These are phyloP conservation scores for Phaedon cochleariae DNA, from an alignment of 2,888 invertebrate species.

Conservation along the genomic window DNA sequence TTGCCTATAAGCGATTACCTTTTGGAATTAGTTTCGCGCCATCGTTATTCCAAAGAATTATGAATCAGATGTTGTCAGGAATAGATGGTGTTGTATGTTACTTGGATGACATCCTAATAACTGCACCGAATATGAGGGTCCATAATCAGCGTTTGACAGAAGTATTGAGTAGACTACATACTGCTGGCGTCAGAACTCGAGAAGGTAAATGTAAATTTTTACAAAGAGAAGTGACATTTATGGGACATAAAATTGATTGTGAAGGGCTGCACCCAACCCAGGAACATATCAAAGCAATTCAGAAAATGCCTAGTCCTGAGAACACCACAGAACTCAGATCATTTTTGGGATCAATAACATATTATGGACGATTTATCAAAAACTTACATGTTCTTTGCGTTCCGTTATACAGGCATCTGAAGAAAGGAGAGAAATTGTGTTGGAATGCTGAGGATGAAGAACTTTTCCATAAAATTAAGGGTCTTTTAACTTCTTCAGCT, in stretches of 20 bases:
- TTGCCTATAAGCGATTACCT: slow-evolving; percentile 28
- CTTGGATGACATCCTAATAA: slow-evolving; percentile 13
- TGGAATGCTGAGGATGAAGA: slow-evolving; percentile 17
- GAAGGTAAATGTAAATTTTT: too few relatives aligned
- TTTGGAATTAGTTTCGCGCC: slow-evolving; percentile 31
- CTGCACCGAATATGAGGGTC: slow-evolving; percentile 16
- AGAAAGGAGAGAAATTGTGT: slow-evolving; percentile 1
- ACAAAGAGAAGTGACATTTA: too few relatives aligned
- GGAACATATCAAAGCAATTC: too few relatives aligned
- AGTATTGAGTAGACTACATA: too few relatives aligned
- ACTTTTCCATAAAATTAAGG: not conserved
- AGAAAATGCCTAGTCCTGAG: too few relatives aligned
- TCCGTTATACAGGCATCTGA: slow-evolving; percentile 27
- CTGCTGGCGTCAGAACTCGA: too few relatives aligned
- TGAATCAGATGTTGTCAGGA: slow-evolving; percentile 26
- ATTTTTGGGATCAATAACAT: too few relatives aligned
- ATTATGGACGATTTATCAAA: too few relatives aligned
- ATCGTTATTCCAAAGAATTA: slow-evolving; percentile 32
- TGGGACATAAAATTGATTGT: too few relatives aligned
- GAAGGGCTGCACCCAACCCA: too few relatives aligned
- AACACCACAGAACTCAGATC: too few relatives aligned
- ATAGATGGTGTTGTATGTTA: slow-evolving; percentile 10
- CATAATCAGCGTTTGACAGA: too few relatives aligned
- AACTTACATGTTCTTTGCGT: slow-evolving; percentile 35
- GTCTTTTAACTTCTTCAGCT: slow-evolving; percentile 22